Evolutionary conservation across 2,888 invertebrate species (phyloP).

Genomic region (Aphidoletes aphidimyza): DNA sequence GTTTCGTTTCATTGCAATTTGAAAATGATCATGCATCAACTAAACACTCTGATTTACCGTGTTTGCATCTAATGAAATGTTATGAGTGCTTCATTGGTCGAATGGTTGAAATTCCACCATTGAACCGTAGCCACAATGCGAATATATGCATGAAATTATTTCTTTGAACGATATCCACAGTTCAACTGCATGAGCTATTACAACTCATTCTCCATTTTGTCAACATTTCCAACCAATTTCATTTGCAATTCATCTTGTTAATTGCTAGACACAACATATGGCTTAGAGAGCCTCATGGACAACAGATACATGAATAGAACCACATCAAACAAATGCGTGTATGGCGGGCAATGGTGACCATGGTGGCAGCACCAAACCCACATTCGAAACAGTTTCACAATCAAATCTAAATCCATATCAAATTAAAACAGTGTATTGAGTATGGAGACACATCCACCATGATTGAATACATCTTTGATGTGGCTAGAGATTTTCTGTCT

Average conservation of each 20-base stretch:
- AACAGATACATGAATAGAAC: not conserved
- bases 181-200: not conserved
- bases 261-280: conserved; percentile 43
- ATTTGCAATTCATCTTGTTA: conserved; percentile 42
- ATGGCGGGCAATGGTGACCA: too few species aligned
- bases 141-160: not conserved
- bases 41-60: not conserved
- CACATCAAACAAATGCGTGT: not conserved
- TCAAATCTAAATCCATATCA: not conserved
- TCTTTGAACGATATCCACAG: not conserved
- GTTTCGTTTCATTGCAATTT: not conserved
- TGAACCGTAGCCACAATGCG: not conserved
- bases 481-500: not conserved
- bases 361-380: too few species aligned
- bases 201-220: not conserved
- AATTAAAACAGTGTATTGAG: too few species aligned
- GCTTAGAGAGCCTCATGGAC: not conserved
- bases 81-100: too few species aligned
- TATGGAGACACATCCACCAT: too few species aligned
- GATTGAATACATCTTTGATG: conserved; percentile 4
- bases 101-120: too few species aligned
- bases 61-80: not conserved
- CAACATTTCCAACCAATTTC: not conserved
- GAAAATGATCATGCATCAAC: not conserved
- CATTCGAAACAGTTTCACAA: not conserved